phyloP scores from a whole-genome alignment of 2,888 invertebrate genomes.

The Branchipolynoe longqiensis region DNA sequence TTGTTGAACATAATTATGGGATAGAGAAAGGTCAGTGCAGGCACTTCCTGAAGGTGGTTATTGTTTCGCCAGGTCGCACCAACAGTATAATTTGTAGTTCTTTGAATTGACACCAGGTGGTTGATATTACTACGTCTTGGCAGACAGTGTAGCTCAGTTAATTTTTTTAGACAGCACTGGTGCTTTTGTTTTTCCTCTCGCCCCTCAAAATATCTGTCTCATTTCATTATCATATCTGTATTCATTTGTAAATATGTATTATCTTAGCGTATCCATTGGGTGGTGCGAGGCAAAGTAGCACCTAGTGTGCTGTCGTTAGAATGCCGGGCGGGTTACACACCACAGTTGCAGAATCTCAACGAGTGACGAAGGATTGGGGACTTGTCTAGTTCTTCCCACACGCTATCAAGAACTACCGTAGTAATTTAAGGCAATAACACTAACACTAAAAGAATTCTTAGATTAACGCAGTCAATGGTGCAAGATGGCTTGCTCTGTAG shows the following conservation, averaged over 20 bases:
- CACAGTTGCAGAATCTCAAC: too few relatives aligned
- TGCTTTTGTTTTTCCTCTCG: background rate
- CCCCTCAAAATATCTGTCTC: constrained; percentile 21
- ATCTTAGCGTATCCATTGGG: background rate
- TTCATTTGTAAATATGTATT: constrained; percentile 48
- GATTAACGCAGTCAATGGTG: too few relatives aligned
- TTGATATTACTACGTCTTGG: background rate
- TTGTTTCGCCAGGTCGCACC: constrained; percentile 10
- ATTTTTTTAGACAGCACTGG: background rate
- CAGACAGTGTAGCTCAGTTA: background rate
- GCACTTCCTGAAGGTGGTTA: constrained; percentile 23
- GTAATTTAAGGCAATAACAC: too few relatives aligned
- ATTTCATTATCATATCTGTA: constrained; percentile 36
- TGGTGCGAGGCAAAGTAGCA: background rate
- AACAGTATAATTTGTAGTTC: background rate
- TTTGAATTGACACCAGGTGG: background rate
- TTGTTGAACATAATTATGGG: constrained; percentile 14
- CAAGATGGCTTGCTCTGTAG: too few relatives aligned
- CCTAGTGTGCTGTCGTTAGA: too few relatives aligned
- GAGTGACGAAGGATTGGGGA: too few relatives aligned
- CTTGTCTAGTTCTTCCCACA: too few relatives aligned
- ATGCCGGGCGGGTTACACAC: too few relatives aligned
- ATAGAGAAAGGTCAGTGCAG: constrained; percentile 9
- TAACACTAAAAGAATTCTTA: too few relatives aligned
- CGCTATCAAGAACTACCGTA: too few relatives aligned